Evolutionary conservation across 2,113 vertebrate species (phyloP).

Genomic region (Hydrochoerus hydrochaeris): DNA sequence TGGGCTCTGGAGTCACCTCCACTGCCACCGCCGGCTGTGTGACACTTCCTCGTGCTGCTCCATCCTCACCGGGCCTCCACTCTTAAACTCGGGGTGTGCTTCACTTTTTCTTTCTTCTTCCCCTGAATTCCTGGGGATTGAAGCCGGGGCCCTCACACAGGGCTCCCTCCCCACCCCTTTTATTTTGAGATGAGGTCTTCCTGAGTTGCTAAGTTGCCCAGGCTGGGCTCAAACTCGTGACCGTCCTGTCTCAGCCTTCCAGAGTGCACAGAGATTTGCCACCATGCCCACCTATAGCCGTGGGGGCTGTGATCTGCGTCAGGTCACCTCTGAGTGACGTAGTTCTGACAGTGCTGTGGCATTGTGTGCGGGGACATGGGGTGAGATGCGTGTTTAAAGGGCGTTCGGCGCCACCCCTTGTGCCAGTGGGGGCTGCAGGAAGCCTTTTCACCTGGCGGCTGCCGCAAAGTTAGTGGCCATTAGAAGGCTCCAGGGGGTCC

Average conservation of each 20-base stretch:
- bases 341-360: neutral
- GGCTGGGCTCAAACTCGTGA: neutral
- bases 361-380: neutral
- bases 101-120: neutral
- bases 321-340: neutral
- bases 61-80: neutral
- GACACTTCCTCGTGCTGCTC: too few species aligned
- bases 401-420: accelerated
- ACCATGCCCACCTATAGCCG: neutral
- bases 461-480: accelerated
- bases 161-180: neutral
- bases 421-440: neutral
- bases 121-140: neutral
- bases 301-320: neutral
- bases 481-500: accelerated
- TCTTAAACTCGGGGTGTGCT: neutral
- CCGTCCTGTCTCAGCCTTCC: neutral
- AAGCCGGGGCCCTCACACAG: neutral
- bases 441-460: accelerated
- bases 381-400: neutral
- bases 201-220: neutral
- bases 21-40: too few species aligned
- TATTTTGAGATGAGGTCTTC: neutral
- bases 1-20: neutral
- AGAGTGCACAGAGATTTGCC: neutral